These are phyloP conservation scores for Heliconius himera DNA, from an alignment of 1,140 invertebrate genomes.

Conservation along the genomic window DNA sequence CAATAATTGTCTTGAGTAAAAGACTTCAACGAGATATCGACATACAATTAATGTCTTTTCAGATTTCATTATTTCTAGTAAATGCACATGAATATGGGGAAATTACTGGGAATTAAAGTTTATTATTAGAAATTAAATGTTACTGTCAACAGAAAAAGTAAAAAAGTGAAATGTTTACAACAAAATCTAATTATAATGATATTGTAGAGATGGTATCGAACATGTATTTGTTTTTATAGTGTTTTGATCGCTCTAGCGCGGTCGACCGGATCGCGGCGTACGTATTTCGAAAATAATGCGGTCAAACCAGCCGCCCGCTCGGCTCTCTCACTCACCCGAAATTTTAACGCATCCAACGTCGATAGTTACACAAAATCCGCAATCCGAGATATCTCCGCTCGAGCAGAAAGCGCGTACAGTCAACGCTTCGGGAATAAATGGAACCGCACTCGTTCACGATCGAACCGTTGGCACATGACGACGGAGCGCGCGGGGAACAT, in stretches of 20 bases:
- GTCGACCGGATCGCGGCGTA: slow-evolving; percentile 73
- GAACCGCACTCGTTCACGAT: slow-evolving; percentile 71
- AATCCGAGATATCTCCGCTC: slow-evolving; percentile 64
- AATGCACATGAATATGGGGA: neutral
- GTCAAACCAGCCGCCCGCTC: slow-evolving; percentile 76
- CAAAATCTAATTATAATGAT: slow-evolving; percentile 22
- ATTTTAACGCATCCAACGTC: slow-evolving; percentile 79
- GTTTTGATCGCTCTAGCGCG: slow-evolving; percentile 75
- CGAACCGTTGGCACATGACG: slow-evolving; percentile 70
- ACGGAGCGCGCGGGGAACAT: slow-evolving; percentile 69
- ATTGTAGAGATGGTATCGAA: slow-evolving; percentile 37
- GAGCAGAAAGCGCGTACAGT: slow-evolving; percentile 52
- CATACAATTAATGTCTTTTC: neutral
- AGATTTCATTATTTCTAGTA: neutral
- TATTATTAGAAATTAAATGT: neutral
- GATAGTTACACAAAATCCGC: slow-evolving; percentile 69
- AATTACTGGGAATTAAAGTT: neutral
- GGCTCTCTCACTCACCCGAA: slow-evolving; percentile 80
- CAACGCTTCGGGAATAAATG: slow-evolving; percentile 76
- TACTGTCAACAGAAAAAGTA: neutral
- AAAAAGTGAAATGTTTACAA: slow-evolving; percentile 29
- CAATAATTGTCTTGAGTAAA: slow-evolving; percentile 66
- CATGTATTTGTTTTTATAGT: slow-evolving; percentile 72
- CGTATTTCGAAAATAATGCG: slow-evolving; percentile 81
- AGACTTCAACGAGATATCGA: slow-evolving; percentile 74